Conservation (phyloP, 2,797 vertebrate genomes). For the Mareca strepera region DNA sequence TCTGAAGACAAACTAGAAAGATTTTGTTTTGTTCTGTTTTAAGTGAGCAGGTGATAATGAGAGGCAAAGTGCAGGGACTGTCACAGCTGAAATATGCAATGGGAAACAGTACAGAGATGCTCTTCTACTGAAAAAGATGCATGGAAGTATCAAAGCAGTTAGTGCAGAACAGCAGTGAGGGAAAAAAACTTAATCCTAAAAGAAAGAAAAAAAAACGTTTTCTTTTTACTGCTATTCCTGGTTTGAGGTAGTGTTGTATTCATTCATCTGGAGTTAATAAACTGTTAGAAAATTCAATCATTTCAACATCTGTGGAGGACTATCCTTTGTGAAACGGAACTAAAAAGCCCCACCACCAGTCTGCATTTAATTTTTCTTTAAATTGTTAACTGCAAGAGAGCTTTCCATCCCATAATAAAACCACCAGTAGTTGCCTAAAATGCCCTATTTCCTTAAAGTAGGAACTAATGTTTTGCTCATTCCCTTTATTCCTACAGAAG, state of each 20-base stretch:
- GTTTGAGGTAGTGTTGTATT: slow-evolving; percentile 79
- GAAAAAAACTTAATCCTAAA: slow-evolving; percentile 83
- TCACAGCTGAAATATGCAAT: slow-evolving; percentile 87
- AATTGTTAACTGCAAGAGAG: not conserved
- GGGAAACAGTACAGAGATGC: slow-evolving; percentile 83
- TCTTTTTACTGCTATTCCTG: slow-evolving; percentile 60
- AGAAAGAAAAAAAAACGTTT: slow-evolving; percentile 53
- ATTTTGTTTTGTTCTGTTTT: slow-evolving; percentile 69
- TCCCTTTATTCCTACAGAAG: slow-evolving; percentile 34
- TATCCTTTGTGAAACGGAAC: slow-evolving; percentile 70
- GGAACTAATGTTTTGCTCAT: slow-evolving; percentile 9
- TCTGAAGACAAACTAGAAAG: slow-evolving; percentile 77
- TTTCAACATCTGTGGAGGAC: slow-evolving; percentile 56
- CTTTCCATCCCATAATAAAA: not conserved
- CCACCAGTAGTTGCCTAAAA: slow-evolving; percentile 10
- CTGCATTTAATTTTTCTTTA: slow-evolving; percentile 36
- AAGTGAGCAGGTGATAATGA: slow-evolving; percentile 84
- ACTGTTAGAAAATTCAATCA: slow-evolving; percentile 71
- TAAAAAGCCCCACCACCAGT: slow-evolving; percentile 18
- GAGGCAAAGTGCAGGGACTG: slow-evolving; percentile 82
- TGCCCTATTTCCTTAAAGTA: not conserved
- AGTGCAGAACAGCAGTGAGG: slow-evolving; percentile 83
- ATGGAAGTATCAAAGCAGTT: slow-evolving; percentile 84
- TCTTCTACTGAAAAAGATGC: slow-evolving; percentile 85
- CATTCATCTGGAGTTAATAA: slow-evolving; percentile 74